These are phyloP conservation scores for Liasis olivaceus DNA, from an alignment of 2,797 vertebrate genomes.

Conservation along the genomic window DNA sequence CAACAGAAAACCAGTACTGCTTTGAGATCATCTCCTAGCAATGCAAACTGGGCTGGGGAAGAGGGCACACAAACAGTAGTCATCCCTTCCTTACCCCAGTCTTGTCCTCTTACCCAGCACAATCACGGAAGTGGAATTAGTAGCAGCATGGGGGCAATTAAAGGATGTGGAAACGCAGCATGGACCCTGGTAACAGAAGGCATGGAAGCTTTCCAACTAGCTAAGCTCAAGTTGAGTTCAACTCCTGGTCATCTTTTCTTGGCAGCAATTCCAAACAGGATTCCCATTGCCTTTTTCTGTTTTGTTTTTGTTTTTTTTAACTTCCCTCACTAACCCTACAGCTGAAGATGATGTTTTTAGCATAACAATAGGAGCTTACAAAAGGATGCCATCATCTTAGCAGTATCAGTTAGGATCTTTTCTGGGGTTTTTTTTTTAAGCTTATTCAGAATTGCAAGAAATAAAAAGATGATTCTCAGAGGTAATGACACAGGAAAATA, in stretches of 20 bases:
- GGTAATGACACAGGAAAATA: not conserved
- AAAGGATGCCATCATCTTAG: not conserved
- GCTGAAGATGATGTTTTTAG: not conserved
- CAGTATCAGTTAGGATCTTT: slow-evolving; percentile 18
- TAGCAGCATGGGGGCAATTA: not conserved
- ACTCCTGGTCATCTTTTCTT: not conserved
- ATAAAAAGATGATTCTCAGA: slow-evolving; percentile 13
- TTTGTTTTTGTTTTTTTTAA: not conserved
- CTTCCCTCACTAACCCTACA: not conserved
- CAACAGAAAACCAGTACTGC: not conserved
- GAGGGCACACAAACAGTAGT: not conserved
- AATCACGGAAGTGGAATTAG: not conserved
- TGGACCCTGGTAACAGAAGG: not conserved
- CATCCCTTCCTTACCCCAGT: not conserved
- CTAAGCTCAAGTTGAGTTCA: not conserved
- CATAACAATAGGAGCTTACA: not conserved
- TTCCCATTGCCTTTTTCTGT: not conserved
- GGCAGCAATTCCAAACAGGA: not conserved
- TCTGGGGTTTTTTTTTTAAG: slow-evolving; percentile 11
- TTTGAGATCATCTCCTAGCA: not conserved
- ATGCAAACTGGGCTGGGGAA: not conserved
- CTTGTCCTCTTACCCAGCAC: not conserved
- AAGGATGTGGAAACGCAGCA: not conserved
- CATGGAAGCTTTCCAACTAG: not conserved
- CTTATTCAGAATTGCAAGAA: slow-evolving; percentile 33